Conservation (phyloP, 2,888 invertebrate species). For the Poecilobothrus nobilitatus region DNA sequence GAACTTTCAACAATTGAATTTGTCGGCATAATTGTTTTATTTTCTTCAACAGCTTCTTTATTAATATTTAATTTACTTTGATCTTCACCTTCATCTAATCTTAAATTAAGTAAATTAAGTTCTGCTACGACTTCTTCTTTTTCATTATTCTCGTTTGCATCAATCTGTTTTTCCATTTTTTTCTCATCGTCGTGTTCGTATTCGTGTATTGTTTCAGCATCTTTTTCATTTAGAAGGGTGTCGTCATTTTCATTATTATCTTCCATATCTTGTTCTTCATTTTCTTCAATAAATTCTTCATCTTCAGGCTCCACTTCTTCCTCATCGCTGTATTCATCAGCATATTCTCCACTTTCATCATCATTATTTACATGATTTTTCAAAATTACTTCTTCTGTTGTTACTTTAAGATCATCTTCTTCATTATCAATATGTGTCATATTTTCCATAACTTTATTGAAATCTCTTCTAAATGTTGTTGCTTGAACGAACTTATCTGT, state of each 20-base stretch:
- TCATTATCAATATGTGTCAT: conserved; percentile 4
- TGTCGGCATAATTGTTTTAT: too few species aligned
- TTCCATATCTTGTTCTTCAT: conserved; percentile 30
- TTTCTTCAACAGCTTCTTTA: too few species aligned
- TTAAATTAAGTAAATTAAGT: too few species aligned
- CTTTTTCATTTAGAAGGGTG: conserved; percentile 35
- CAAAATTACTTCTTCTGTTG: background rate
- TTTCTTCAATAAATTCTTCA: conserved; percentile 25
- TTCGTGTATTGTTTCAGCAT: conserved; percentile 27
- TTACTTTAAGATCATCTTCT: background rate
- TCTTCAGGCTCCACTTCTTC: background rate
- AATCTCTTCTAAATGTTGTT: background rate
- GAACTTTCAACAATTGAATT: conserved; percentile 48
- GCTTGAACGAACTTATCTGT: background rate
- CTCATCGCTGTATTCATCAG: conserved; percentile 4
- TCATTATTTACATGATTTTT: conserved; percentile 24
- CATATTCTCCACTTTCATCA: conserved; percentile 12
- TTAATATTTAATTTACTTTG: too few species aligned
- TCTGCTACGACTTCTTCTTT: background rate
- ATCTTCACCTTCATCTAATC: too few species aligned
- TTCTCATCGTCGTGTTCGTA: conserved; percentile 7
- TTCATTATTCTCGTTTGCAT: background rate
- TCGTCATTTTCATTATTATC: conserved; percentile 24
- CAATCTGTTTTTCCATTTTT: conserved; percentile 5
- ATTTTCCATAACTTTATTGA: conserved; percentile 20